Evolutionary conservation across 2,797 vertebrate species (phyloP), one percentile per base, ranked within the genome.

Genomic region (Setipinna tenuifilis): DNA sequence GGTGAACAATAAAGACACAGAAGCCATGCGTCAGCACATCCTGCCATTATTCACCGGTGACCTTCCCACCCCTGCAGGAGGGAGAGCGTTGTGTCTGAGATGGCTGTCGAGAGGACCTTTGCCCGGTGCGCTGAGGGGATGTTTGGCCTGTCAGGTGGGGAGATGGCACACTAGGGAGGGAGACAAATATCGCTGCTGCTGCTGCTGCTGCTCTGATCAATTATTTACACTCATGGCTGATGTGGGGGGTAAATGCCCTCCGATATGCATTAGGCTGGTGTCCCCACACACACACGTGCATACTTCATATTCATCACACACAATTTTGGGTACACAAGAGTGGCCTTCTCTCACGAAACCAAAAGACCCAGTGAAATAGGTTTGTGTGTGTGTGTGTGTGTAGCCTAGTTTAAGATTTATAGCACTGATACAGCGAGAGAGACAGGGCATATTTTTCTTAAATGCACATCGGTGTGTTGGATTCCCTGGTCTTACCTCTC

Each of bases 191-290:
- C 35, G 80, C 75, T 65, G 62, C 68, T 75, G 44, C 87, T 78
- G n/a, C 59, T 61, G 59, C 46, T 10, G 50, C 68, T 75, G 44
- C 88, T 78, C 59, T 61, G 61, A 93, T 94, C 81, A 95, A 95
- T 95, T 92, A 95, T 94, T 94, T 85, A 93, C 83, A 65, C 86
- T 83, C 85, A 44, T 21, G 71, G 71, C 71, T 35, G 19, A 21
- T 84, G 83, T 83, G 89, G 89, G 84, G 84, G 88, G 85, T 2
- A 44, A 78, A 16, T 68, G 78, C 84, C 83, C 71, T 35, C 9
- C 19, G 50, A 83, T 65, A 83, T 61, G 80, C 54, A 25, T 50
- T 82, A 82, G 3, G 28, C 50, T 54, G 87, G 62, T 11, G 23
- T n/a, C 58, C 83, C 87, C 80, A 90, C 86, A 91, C 75, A 88